Evolutionary conservation across 2,113 vertebrate species (phyloP), one percentile per base, ranked within the genome.

Genomic region (Forbesichthys papilliferus): DNA sequence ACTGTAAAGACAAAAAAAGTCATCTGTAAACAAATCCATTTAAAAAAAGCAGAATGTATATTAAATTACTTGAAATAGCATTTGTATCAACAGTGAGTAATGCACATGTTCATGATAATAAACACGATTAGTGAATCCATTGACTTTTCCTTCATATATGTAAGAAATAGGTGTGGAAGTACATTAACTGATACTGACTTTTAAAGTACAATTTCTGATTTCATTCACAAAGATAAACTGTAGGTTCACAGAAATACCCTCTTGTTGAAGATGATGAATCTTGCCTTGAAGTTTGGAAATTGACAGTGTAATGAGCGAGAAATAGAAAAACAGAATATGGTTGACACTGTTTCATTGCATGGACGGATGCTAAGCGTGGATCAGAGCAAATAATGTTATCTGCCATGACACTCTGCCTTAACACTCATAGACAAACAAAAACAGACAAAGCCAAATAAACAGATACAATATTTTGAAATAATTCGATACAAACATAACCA

Each of bases 251-350:
- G 18, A 46, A 48, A 68, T 72, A 74, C 51, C 51, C 36, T 57
- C 54, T 46, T 60, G 65, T 64, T 83, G 47, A 61, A 16, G 56
- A 71, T 53, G 53, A 74, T 48, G 77, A 75, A 71, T 63, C 53
- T 2, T n/a, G 13, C 59, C 71, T 61, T 59, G 16, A 59, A 42
- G 11, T 79, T 48, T 42, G 63, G 68, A 72, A 78, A 76, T 16
- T 48, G 65, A 71, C 57, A 65, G 54, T 59, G 68, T 80, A 84
- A 87, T 78, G 72, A 77, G 83, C 66, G 80, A 75, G 74, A 78
- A 81, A 84, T 69, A 72, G 77, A 68, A 75, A 80, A 86, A 86
- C 81, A 78, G 77, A 75, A 84, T 75, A 61, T 61, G 74, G 73
- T 80, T 72, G 78, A 84, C 79, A 73, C 62, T 64, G 51, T 82